These are phyloP conservation scores for Mus minutoides DNA, from an alignment of 2,797 vertebrate species.

Conservation along the genomic window DNA sequence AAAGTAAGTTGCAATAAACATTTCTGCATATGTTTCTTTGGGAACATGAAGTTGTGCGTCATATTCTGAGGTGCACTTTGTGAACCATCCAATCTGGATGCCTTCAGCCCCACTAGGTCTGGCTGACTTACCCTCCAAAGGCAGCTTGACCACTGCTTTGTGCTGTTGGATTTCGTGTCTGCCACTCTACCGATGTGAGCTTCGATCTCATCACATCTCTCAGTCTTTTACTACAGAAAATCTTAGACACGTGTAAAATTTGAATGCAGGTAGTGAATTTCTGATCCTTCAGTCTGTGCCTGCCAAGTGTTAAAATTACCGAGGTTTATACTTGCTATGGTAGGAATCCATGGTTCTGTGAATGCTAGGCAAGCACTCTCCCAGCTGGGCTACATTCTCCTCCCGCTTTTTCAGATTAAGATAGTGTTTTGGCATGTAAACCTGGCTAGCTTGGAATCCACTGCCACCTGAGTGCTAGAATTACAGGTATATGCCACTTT, in stretches of 20 bases:
- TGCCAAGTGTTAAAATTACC: neutral
- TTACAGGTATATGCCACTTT: neutral
- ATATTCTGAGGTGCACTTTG: neutral
- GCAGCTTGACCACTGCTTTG: neutral
- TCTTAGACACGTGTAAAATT: neutral
- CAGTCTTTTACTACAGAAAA: conserved; percentile 26
- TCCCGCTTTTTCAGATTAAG: neutral
- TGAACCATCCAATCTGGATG: conserved; percentile 8
- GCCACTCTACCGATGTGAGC: neutral
- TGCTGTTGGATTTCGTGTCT: conserved; percentile 25
- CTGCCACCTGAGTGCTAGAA: neutral
- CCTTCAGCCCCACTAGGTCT: neutral
- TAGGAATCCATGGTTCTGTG: neutral
- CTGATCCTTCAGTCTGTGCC: neutral
- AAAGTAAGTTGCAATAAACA: conserved; percentile 8
- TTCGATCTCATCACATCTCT: neutral
- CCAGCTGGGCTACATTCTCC: neutral
- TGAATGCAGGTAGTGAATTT: neutral
- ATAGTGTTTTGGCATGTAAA: neutral
- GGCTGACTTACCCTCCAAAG: conserved; percentile 29
- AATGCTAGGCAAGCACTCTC: neutral
- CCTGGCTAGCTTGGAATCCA: neutral
- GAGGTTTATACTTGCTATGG: neutral
- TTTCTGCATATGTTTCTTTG: conserved; percentile 1
- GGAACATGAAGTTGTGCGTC: conserved; percentile 7